Base-by-base conservation (phyloP, 1,140 invertebrate genomes). In the Bombus polaris region DNA sequence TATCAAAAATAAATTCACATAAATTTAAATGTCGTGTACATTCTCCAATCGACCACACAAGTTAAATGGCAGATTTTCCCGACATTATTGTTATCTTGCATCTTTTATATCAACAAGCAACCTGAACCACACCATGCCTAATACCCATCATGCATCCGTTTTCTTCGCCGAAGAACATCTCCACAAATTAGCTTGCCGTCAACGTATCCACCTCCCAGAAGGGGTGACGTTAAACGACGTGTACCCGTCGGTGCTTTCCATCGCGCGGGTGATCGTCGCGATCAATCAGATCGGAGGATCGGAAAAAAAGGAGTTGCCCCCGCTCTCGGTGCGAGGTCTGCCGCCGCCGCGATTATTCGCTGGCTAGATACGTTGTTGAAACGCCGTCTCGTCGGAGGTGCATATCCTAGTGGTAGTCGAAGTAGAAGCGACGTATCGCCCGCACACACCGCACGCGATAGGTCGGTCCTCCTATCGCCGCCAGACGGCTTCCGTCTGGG, bases 401-500 rank as follows among this genome's bases (percentile, higher is more conserved):
- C 75, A 42, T 76, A 73, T 82, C 65, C 80, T 88, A 75, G 71
- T 37, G 80, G 80, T 89, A 28, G 42, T 82, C 78, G 53, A 82
- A 86, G 79, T 86, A 87, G 85, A 84, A 85, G 71, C 82, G 85
- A 79, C 78, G 78, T 83, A 87, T 79, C 79, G 57, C 85, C 62
- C 39, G 70, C 72, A 65, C 83, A 73, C 81, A 86, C 76, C 57
- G 59, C 72, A 37, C 70, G 59, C 76, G 81, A 85, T 77, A 89
- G 84, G 81, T 88, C 78, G 88, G 85, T 89, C 88, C 89, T 82
- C 81, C 92, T 94, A 93, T 93, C 92, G 88, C 87, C 47, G 87
- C 89, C 92, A 92, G 92, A 93, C 90, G 89, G 91, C 92, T 94
- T 92, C 92, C 92, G 93, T 94, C 92, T 94, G 94, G 91, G 91